Evolutionary conservation across 2,113 vertebrate genomes (phyloP).

Genomic region (Arizona elegans): DNA sequence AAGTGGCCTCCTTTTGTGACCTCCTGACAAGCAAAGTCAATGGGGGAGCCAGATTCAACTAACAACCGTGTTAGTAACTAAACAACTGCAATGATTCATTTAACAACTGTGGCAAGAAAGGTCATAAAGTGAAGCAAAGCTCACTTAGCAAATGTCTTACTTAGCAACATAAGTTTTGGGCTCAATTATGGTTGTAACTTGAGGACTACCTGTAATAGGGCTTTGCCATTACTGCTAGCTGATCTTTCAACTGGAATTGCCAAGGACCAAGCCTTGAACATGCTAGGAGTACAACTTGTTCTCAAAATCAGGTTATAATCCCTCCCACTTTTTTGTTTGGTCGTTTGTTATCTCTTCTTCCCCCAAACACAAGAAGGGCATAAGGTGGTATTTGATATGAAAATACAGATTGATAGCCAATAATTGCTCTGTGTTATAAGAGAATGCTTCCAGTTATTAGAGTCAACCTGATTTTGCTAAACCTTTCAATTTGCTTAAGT

Average conservation of each 20-base stretch:
- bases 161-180: no score
- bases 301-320: not conserved
- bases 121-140: no score
- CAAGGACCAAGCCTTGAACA: not conserved
- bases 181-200: no score
- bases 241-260: not conserved
- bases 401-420: not conserved
- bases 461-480: not conserved
- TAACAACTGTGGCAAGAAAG: no score
- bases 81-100: no score
- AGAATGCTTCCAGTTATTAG: not conserved
- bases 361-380: not conserved
- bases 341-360: not conserved
- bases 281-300: not conserved
- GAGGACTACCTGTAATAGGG: not conserved
- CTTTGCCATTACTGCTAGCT: not conserved
- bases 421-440: not conserved
- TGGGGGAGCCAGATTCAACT: no score
- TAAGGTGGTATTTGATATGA: not conserved
- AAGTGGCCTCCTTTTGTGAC: no score
- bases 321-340: not conserved
- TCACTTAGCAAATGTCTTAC: no score
- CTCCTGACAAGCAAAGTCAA: no score
- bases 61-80: no score
- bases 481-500: not conserved